Evolutionary conservation across 2,888 invertebrate species (phyloP).

Genomic region (Aethes cnicana): DNA sequence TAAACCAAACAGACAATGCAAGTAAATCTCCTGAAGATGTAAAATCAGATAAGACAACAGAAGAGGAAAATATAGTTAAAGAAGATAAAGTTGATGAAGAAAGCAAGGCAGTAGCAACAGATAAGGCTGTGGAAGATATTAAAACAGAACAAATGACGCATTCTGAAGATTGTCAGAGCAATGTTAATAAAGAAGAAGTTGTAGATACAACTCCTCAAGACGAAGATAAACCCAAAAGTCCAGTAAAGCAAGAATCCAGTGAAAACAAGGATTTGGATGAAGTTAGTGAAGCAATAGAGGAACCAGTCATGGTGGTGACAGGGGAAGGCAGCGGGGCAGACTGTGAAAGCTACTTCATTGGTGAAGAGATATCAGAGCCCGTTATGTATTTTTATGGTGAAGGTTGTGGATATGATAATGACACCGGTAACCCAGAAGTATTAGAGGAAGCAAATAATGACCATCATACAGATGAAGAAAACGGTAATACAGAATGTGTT

Average conservation of each 20-base stretch:
- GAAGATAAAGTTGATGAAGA: conserved; percentile 2
- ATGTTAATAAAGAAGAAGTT: conserved; percentile 15
- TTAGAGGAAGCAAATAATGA: conserved; percentile 52
- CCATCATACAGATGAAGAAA: conserved; percentile 58
- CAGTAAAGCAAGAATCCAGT: conserved; percentile 35
- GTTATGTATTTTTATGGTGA: conserved; percentile 86
- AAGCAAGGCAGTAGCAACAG: conserved; percentile 28
- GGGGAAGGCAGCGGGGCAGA: conserved; percentile 87
- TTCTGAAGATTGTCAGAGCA: conserved; percentile 10
- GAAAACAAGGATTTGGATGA: conserved; percentile 38
- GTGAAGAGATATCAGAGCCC: conserved; percentile 89
- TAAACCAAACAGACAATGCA: too few species aligned
- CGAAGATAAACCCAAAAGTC: conserved; percentile 39
- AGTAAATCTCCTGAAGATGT: conserved; percentile 1
- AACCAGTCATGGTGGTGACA: conserved; percentile 86
- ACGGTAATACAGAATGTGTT: conserved; percentile 59
- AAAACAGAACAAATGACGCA: conserved; percentile 27
- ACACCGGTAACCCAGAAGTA: conserved; percentile 86
- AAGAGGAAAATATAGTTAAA: not conserved
- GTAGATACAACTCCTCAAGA: conserved; percentile 29
- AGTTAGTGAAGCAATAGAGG: conserved; percentile 86
- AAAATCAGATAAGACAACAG: not conserved
- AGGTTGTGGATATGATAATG: conserved; percentile 87
- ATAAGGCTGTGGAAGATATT: conserved; percentile 26
- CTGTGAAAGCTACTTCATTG: conserved; percentile 82